Base-by-base conservation (phyloP, 2,797 vertebrate species). In the Hydrophis major region DNA sequence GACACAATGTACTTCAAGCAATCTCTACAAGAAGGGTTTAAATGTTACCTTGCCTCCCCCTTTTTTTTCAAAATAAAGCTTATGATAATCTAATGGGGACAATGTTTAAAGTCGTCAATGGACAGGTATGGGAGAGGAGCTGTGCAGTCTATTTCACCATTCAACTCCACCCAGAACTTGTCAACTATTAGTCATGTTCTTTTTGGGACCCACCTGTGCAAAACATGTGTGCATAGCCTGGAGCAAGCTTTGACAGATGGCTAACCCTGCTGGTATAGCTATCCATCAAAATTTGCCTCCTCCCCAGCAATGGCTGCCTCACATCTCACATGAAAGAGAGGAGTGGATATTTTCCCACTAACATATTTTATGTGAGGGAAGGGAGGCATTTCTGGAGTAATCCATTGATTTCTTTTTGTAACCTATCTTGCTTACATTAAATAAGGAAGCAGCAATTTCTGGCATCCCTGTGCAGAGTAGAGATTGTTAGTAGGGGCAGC, bases 1-100 rank as follows among this genome's bases (percentile, higher is more conserved):
- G 94, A 92, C 91, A 96, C 97, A 96, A 96, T 94, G 96, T 91
- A 91, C 93, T 95, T 91, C 92, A 88, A 53, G 50, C 0, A 25
- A 92, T 55, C 59, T 74, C 27, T 92, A 60, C 89, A 92, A 95
- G 90, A 83, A 87, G 89, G 86, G 89, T 92, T 93, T 93, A 95
- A 92, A 93, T 92, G 63, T 90, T 66, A 89, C 12, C 37, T 89
- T 89, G 16, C 89, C 20, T 93, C 88, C 8, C 7, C 3, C 3
- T 3, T 50, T 57, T 92, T 78, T n/a, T n/a, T 1, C 74, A 47
- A 83, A 83, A 74, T 74, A 74, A 18, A 74, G 28, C 13, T 69
- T 25, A 25, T 25, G 7, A 5, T 83, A 83, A 83, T 47, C 8
- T 83, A 1, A 83, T 25, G 47, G 42, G 37, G 37, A 83, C 20